Conservation (phyloP, 2,797 vertebrate genomes). For the Crypturellus tataupa region DNA sequence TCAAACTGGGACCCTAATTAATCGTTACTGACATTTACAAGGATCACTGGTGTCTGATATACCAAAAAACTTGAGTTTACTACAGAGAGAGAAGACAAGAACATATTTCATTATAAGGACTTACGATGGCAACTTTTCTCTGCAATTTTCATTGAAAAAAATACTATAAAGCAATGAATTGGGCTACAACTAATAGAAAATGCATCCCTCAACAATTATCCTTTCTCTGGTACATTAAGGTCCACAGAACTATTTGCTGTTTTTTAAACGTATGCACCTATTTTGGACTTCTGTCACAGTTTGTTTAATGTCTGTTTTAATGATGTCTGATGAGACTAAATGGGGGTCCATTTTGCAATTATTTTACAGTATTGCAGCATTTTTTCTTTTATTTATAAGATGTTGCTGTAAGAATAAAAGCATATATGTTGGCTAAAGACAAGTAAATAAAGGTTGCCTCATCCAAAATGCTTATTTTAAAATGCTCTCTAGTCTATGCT, state of each 20-base stretch:
- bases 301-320: neutral
- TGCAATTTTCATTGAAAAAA: constrained; percentile 26
- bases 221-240: neutral
- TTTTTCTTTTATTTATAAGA: neutral
- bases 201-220: neutral
- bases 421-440: neutral
- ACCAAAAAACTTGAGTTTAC: neutral
- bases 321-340: neutral
- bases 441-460: neutral
- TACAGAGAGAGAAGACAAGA: neutral
- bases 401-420: neutral
- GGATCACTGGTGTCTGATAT: neutral
- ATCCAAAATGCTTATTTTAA: neutral
- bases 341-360: neutral
- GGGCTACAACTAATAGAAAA: constrained; percentile 2
- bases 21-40: constrained; percentile 31
- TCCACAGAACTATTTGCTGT: neutral
- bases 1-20: constrained; percentile 20
- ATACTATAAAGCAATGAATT: neutral
- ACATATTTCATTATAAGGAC: neutral
- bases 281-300: neutral
- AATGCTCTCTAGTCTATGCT: neutral
- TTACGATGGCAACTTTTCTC: neutral
- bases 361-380: neutral
- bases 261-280: neutral